Base-by-base conservation (phyloP, 2,113 vertebrate species). In the Capreolus pygargus region DNA sequence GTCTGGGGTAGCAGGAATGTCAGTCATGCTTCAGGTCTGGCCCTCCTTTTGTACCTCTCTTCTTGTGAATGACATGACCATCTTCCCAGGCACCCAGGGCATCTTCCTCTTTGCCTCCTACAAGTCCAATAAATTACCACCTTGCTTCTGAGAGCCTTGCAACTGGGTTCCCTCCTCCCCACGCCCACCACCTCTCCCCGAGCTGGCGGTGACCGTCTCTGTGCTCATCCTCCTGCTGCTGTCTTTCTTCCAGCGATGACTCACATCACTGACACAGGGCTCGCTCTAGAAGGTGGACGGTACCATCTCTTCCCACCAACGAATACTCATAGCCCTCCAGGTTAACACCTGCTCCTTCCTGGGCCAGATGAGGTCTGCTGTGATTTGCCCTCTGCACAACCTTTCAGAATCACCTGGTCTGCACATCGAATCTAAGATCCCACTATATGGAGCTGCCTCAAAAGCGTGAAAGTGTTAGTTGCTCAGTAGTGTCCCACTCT, bases 81-180 rank as follows among this genome's bases (percentile, higher is more conserved):
- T 54, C 12, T 60, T 95, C 39, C 52, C 28, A 47, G 67, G 85
- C 27, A 67, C 39, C 47, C 36, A 50, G 9, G 28, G 17, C 50
- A 43, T 6, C 19, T 58, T 61, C 7, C n/a, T n/a, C 27, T 70
- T 70, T 78, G n/a, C 5, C 23, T 83, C 70, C 36, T 13, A 25
- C 23, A 87, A 92, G 67, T 15, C 21, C 45, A 58, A 17, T 17
- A 60, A 87, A 14, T 12, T 7, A 36, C 14, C 11, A 36, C 3
- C 21, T 91, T 92, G 92, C 61, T 86, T 93, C 30, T 58, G 39
- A 89, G 67, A 60, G 25, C 64, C 25, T 82, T 70, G 23, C 14
- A 81, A 57, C 61, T 43, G 15, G n/a, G 2, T 16, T 7, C 84
- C 14, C 10, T 85, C 58, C 85, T 39, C 55, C 50, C 30, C 5